Evolutionary conservation across 2,113 vertebrate species (phyloP).

Genomic region (Nesogale talazaci): DNA sequence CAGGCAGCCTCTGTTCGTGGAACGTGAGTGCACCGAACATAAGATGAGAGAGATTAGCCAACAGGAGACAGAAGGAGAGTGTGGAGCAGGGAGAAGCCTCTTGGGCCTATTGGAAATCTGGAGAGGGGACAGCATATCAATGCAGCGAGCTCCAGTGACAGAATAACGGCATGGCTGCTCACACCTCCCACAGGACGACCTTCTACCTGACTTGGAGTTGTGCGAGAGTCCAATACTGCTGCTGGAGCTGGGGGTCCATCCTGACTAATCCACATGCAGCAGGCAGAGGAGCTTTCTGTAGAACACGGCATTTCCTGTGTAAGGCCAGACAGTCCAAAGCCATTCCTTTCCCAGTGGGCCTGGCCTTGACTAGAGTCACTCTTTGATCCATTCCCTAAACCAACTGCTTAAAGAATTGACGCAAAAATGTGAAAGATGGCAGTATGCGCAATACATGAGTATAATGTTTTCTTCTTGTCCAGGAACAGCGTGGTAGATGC

Average conservation of each 20-base stretch:
- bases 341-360: background rate
- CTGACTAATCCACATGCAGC: background rate
- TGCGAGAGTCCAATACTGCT: background rate
- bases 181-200: background rate
- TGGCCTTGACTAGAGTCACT: background rate
- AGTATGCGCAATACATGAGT: background rate
- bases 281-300: background rate
- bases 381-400: background rate
- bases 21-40: background rate
- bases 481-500: conserved; percentile 24
- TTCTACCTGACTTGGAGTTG: conserved; percentile 24
- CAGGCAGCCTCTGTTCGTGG: background rate
- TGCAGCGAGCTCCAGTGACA: background rate
- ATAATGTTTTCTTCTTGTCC: conserved; percentile 17
- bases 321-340: background rate
- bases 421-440: background rate
- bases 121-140: background rate
- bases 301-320: background rate
- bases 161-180: background rate
- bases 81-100: background rate
- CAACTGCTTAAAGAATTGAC: background rate
- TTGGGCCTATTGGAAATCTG: background rate
- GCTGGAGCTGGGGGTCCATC: background rate
- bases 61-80: background rate
- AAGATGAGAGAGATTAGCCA: background rate